These are phyloP conservation scores for Cecropterus lyciades DNA, from an alignment of 1,140 invertebrate species.

Conservation along the genomic window DNA sequence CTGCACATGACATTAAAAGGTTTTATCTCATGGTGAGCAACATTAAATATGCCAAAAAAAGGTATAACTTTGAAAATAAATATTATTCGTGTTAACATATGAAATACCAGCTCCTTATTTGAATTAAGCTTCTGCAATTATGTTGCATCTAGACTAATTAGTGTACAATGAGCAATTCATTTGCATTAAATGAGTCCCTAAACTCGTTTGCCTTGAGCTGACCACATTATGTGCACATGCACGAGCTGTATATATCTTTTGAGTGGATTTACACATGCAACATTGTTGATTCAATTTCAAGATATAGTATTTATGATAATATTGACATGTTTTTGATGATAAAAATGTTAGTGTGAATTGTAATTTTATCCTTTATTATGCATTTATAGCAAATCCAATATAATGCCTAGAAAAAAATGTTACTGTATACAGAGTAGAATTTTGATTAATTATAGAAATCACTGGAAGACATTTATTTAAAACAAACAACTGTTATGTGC, in stretches of 20 bases:
- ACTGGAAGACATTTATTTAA: no score
- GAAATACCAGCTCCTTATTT: constrained; percentile 13
- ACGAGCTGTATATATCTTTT: neutral
- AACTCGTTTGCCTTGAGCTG: constrained; percentile 41
- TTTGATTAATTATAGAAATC: no score
- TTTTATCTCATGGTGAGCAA: constrained; percentile 67
- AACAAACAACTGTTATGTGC: no score
- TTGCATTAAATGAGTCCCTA: constrained; percentile 36
- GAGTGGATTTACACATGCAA: constrained; percentile 1
- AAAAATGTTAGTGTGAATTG: neutral
- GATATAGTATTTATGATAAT: neutral
- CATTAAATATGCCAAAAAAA: constrained; percentile 49
- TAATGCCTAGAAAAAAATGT: neutral
- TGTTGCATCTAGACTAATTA: constrained; percentile 35
- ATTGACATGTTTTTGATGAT: neutral
- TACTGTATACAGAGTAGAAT: neutral
- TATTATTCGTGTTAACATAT: constrained; percentile 22
- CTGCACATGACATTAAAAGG: constrained; percentile 61
- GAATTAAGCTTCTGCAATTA: constrained; percentile 18
- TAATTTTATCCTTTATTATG: no score
- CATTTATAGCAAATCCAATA: no score
- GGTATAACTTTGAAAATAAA: constrained; percentile 36
- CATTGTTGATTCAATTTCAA: neutral
- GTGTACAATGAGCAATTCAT: constrained; percentile 35
- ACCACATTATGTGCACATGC: constrained; percentile 24